A percentile compares a stretch with the other conserved stretches of the same genome.
phyloP scores from a whole-genome alignment of 2,888 invertebrate species.

The Caenorhabditis macrosperma region DNA sequence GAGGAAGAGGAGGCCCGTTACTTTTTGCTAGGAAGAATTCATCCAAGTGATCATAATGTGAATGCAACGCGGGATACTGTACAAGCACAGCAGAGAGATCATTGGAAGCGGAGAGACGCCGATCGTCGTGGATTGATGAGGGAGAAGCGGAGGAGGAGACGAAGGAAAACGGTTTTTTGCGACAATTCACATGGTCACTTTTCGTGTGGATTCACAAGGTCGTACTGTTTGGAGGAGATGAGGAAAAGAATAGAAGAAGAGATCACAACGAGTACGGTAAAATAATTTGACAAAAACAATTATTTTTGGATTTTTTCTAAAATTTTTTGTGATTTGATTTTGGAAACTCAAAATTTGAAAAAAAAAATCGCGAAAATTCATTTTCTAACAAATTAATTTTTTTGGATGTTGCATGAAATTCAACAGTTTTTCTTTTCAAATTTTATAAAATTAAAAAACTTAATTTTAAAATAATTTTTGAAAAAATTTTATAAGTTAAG shows the following conservation, averaged over 20 bases:
- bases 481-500: no score
- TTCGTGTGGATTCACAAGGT: slow-evolving; percentile 37
- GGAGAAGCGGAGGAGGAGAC: neutral
- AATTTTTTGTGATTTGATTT: no score
- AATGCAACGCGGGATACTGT: slow-evolving; percentile 35
- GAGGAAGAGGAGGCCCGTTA: slow-evolving; percentile 34
- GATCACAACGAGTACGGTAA: neutral
- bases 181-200: slow-evolving; percentile 57
- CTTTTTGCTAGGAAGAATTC: slow-evolving; percentile 49
- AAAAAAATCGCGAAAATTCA: no score
- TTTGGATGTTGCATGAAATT: no score
- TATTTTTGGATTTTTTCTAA: no score
- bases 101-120: neutral
- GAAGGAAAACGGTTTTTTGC: slow-evolving; percentile 24
- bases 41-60: slow-evolving; percentile 62
- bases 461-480: no score
- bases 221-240: slow-evolving; percentile 20
- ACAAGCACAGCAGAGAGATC: slow-evolving; percentile 16
- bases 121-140: slow-evolving; percentile 27
- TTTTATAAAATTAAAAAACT: no score
- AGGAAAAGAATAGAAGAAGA: neutral
- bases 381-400: no score
- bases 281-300: no score
- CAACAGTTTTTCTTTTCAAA: no score
- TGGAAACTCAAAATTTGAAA: no score